Conservation (phyloP, 2,797 vertebrate species). For the Staurois parvus region DNA sequence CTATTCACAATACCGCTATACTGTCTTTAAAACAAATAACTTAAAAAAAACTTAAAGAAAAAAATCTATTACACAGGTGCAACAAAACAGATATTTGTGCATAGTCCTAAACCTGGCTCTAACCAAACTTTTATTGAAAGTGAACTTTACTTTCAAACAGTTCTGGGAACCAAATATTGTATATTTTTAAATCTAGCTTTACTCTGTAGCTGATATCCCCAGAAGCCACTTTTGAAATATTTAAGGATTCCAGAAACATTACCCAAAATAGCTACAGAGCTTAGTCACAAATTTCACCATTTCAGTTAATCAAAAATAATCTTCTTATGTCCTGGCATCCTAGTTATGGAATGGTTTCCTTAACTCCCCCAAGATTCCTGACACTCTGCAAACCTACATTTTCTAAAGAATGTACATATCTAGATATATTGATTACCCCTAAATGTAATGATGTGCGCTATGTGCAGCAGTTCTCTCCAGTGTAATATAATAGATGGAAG, state of each 20-base stretch:
- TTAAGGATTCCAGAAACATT: background rate
- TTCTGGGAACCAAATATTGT: too few relatives aligned
- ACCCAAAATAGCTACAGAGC: background rate
- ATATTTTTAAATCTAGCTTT: background rate
- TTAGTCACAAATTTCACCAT: background rate
- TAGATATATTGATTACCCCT: constrained; percentile 35
- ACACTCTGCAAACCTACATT: background rate
- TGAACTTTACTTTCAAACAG: too few relatives aligned
- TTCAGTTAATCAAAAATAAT: constrained; percentile 14
- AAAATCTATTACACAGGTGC: too few relatives aligned
- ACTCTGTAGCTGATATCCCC: background rate
- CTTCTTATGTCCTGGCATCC: background rate
- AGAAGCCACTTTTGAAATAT: background rate
- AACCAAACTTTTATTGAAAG: too few relatives aligned
- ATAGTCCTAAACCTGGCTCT: too few relatives aligned
- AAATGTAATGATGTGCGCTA: constrained; percentile 13
- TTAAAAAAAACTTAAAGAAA: too few relatives aligned
- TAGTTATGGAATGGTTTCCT: background rate
- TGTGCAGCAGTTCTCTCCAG: background rate
- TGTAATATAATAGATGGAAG: constrained; percentile 21
- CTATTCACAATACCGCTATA: too few relatives aligned
- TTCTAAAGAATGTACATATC: background rate
- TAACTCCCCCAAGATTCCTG: constrained; percentile 24
- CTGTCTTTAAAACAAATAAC: too few relatives aligned
- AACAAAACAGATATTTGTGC: too few relatives aligned